Base-by-base conservation (phyloP, 2,888 invertebrate genomes). In the Saturnia japonica region DNA sequence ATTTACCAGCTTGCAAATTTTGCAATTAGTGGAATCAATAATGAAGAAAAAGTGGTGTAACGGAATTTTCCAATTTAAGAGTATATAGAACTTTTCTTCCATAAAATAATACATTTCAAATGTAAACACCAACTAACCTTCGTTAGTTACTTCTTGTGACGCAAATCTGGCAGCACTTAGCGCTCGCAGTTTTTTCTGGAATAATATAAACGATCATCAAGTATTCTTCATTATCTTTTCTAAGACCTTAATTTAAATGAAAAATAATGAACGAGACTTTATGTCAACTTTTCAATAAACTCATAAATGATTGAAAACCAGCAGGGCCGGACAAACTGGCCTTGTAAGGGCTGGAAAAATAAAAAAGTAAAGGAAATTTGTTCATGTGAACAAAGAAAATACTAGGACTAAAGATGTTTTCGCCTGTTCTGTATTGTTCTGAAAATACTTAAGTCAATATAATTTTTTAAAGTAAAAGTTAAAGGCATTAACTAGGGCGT, bases 111-210 rank as follows among this genome's bases (percentile, higher is more conserved):
- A 19, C 19, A 2, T 51, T 51, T 51, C 19, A 19, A 19, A 51
- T 34, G 34, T 2, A 51, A 19, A 40, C 2, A 9, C 4, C 1
- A 22, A 72, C 74, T 72, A 42, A 84, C 84, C 82, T 71, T 80
- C 78, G 42, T 80, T 77, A 2, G 73, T 19, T 0, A 57, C 62
- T 16, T 80, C 80, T 34, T 75, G 69, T 0, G 78, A 51, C 0
- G 72, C 70, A 57, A 86, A 42, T 42, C 72, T 81, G 0, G 78
- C 74, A 0, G 72, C 69, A 67, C 87, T 87, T 70, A 90, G 73
- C 19, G 82, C 81, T 0, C 80, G 81, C 1, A 89, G 81, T 70
- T 84, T 85, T 76, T 76, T 77, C 89, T 89, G 81, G 42, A 81
- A 84, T 70, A 43, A 75, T 64, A 54, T 34, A 40, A 64, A 64